Base-by-base conservation (phyloP, 2,113 vertebrate species). In the Halcyon senegalensis region DNA sequence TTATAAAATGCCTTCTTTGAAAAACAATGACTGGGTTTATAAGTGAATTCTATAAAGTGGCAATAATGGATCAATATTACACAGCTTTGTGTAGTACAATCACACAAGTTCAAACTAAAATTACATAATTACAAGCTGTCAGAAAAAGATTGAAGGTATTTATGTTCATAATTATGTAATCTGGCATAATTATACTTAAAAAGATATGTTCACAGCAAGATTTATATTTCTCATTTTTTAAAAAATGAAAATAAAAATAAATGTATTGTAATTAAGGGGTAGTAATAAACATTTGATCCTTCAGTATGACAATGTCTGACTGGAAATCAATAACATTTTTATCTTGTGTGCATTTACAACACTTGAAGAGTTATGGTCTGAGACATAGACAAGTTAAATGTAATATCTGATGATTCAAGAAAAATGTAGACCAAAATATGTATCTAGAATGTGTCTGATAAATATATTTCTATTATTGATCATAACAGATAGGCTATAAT, bases 131-230 rank as follows among this genome's bases (percentile, higher is more conserved):
- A 63, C 14, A 79, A 92, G 41, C 82, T 95, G 79, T 93, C 88
- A 95, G 46, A 85, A 74, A 90, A 86, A 74, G 60, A 97, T 70
- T 96, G 51, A 72, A 94, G 68, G 80, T 96, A 93, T 95, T 94
- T 96, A 53, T 84, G 25, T 92, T 96, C 73, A 43, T 87, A 94
- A 93, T 95, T 95, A 85, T 48, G 80, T 87, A 93, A 97, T 93
- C 93, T 97, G 66, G 21, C 27, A 92, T 93, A 68, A 96, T 89
- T 97, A 87, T 20, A 77, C 63, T 92, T 94, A 20, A 78, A 55
- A 81, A 92, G 93, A 84, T 81, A 56, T 85, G 63, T 92, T 83
- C 60, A 90, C 68, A 60, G 20, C 37, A 96, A 94, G n/a, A 81
- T 95, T 62, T 81, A 55, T 46, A 59, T 84, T 96, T 95, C 51